A percentile compares a stretch with the other conserved stretches of the same genome.
These are phyloP conservation scores for Onychomys leucogaster DNA, from an alignment of 2,797 vertebrate genomes.

Conservation along the genomic window DNA sequence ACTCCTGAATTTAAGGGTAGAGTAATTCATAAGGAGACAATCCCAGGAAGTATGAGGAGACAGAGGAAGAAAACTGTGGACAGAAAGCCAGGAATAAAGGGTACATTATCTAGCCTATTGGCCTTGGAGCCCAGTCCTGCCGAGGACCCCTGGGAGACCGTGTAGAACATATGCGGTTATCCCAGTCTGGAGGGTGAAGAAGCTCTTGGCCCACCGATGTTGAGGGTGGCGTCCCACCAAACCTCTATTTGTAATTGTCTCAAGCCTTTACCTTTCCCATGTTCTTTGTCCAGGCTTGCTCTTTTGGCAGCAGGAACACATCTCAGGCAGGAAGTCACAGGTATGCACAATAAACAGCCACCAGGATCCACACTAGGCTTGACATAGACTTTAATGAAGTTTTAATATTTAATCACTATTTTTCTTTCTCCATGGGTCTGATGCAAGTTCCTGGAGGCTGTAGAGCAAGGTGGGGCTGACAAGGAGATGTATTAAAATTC, in stretches of 20 bases:
- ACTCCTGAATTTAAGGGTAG: neutral
- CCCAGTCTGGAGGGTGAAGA: neutral
- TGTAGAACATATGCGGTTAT: neutral
- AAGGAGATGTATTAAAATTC: conserved; percentile 32
- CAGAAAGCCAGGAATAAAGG: conserved; percentile 11
- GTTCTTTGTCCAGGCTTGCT: neutral
- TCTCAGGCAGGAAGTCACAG: neutral
- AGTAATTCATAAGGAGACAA: conserved; percentile 10
- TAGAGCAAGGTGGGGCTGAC: neutral
- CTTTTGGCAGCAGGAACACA: neutral
- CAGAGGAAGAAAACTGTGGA: neutral
- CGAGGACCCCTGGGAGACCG: neutral
- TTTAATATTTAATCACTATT: conserved; percentile 5
- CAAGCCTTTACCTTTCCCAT: neutral
- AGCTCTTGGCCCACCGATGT: neutral
- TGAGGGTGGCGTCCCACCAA: neutral
- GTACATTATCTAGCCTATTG: neutral
- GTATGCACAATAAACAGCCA: neutral
- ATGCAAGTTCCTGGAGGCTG: neutral
- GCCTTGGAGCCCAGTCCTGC: neutral
- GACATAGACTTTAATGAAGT: conserved; percentile 46
- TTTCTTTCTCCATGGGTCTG: neutral
- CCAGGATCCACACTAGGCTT: neutral
- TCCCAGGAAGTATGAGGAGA: neutral
- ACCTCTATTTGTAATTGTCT: neutral